Evolutionary conservation across 2,797 vertebrate species (phyloP), one percentile per base, ranked within the genome.

Genomic region (Halcyon smyrnensis): DNA sequence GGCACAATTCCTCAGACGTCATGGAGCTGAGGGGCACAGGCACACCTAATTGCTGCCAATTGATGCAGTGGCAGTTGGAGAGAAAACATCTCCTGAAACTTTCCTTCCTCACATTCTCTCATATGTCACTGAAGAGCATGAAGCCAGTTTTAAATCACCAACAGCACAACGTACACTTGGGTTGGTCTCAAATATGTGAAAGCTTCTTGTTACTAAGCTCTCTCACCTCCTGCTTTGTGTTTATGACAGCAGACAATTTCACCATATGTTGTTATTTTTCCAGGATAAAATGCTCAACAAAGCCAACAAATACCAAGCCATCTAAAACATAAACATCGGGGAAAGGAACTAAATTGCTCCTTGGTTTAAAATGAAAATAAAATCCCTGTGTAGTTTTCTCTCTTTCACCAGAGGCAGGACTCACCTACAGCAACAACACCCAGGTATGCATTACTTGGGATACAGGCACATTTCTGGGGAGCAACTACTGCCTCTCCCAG

Each of bases 211-310:
- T 76, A 90, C 0, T 1, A 89, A 94, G 84, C 62, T 50, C 77
- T 68, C 78, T 87, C 73, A 85, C 78, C 81, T 56, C 51, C 51
- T 54, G 51, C 51, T 71, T 71, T 71, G 67, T 50, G 53, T 84
- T 84, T 81, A 81, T 37, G 79, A 56, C 69, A 90, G 84, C 83
- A 87, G 53, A 71, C 69, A 90, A 82, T 85, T 85, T 87, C 68
- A 94, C 93, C 91, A 78, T 93, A 96, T 84, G 83, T 63, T 91
- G 80, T 67, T 89, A 89, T 90, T 94, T 90, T 93, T 84, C 24
- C 53, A 54, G 56, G 70, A 89, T 80, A 85, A 92, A 88, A 79
- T 17, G 45, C 34, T 70, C 71, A 95, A 56, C 67, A 94, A 93
- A 94, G 54, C 74, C 60, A 94, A 85, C 78, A 90, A 94, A 91